Conservation (phyloP, 2,888 invertebrate genomes). For the Luffia ferchaultella region DNA sequence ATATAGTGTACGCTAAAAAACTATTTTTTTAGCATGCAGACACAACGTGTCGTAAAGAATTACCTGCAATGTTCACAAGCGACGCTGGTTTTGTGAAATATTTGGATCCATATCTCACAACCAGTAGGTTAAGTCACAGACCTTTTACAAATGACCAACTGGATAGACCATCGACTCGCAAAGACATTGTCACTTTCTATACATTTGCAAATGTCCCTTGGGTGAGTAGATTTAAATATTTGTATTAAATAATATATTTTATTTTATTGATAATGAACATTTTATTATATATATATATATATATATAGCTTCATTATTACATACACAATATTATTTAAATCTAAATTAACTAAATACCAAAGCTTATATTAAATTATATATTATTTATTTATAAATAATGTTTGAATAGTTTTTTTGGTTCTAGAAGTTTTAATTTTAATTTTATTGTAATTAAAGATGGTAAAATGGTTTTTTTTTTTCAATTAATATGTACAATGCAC, state of each 20-base stretch:
- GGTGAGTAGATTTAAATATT: conserved; percentile 28
- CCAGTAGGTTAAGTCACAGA: conserved; percentile 41
- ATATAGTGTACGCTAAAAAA: too few relatives aligned
- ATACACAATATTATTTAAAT: too few relatives aligned
- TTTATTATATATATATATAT: not conserved
- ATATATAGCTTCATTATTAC: not conserved
- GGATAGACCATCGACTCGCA: conserved; percentile 29
- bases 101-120: conserved; percentile 49
- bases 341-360: too few relatives aligned
- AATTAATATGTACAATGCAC: too few relatives aligned
- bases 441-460: too few relatives aligned
- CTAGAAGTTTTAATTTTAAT: too few relatives aligned
- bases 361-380: too few relatives aligned
- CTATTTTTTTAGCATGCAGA: too few relatives aligned
- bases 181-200: conserved; percentile 45
- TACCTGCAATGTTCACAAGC: conserved; percentile 42
- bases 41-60: conserved; percentile 16
- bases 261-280: not conserved
- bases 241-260: too few relatives aligned
- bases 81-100: conserved; percentile 47
- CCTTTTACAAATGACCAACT: conserved; percentile 44
- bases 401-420: too few relatives aligned
- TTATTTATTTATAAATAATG: too few relatives aligned
- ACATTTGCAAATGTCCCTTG: conserved; percentile 39
- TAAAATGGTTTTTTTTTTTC: too few relatives aligned